phyloP scores from a whole-genome alignment of 2,888 invertebrate species.

The Apamea monoglypha region DNA sequence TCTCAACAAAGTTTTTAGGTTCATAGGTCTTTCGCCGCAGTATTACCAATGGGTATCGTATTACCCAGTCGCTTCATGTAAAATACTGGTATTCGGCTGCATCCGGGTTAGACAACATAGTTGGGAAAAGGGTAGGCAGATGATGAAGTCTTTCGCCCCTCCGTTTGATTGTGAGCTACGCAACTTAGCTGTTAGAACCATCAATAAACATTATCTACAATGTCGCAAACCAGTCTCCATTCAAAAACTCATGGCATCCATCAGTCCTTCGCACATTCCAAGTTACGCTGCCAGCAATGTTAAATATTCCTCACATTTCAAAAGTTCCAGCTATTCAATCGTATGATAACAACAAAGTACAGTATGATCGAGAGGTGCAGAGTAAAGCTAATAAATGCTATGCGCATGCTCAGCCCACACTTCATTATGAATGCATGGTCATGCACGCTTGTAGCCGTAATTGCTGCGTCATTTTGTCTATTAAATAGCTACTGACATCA shows the following conservation, averaged over 20 bases:
- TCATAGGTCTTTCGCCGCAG: background rate
- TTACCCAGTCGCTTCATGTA: no score
- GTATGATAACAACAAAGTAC: conserved; percentile 24
- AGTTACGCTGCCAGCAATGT: background rate
- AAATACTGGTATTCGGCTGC: no score
- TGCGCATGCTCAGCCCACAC: conserved; percentile 41
- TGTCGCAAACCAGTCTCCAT: background rate
- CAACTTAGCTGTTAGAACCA: background rate
- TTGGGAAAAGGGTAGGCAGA: no score
- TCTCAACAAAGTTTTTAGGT: background rate
- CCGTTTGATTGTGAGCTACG: background rate
- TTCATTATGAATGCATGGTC: conserved; percentile 62
- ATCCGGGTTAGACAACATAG: no score
- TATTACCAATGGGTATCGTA: no score
- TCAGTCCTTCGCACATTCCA: background rate
- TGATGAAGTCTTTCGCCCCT: background rate
- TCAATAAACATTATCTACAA: background rate
- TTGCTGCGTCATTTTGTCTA: conserved; percentile 66
- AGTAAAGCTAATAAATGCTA: conserved; percentile 56
- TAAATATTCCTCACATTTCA: background rate
- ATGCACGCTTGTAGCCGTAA: conserved; percentile 60
- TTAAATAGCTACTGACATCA: conserved; percentile 63
- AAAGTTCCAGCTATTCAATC: conserved; percentile 23
- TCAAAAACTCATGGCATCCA: background rate
- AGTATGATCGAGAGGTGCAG: conserved; percentile 37